Evolutionary conservation across 1,140 invertebrate genomes (phyloP), one percentile per base, ranked within the genome.

Genomic region (Carposina sasakii): DNA sequence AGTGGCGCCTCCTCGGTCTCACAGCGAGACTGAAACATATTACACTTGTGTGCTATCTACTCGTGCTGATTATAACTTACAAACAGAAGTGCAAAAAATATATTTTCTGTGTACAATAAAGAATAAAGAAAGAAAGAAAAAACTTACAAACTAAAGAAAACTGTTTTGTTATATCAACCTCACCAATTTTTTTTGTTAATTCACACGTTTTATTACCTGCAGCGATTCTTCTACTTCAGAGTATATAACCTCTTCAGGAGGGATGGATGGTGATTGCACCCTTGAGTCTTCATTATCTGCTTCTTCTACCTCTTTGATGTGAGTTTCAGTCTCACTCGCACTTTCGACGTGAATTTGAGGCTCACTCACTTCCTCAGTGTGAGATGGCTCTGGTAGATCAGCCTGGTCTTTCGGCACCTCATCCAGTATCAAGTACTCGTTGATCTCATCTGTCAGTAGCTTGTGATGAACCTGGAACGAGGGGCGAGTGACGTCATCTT

Each of bases 201-300:
- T 16, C 33, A 13, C 28, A 30, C 6, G 2, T 30, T 23, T 26
- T 9, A 31, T 56, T 76, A 77, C 74, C 74, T 77, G 72, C 57
- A 89, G 86, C 63, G 89, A 87, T 23, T 78, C 74, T 39, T 81
- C 76, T 16, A 83, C 77, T 63, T 92, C 91, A 19, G 91, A 92
- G 77, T 93, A 93, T 40, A 91, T 90, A 31, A 91, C 77, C 41
- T 88, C 85, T 51, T 92, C 90, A 46, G 90, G 88, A 40, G 86
- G 15, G 10, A 13, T 13, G 2, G 10, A 13, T 2, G 33, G 12
- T 1, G 33, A 12, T 87, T 55, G 90, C 90, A 69, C 90, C 91
- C 89, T 57, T 87, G 71, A 88, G 90, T 78, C 89, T 90, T 74
- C 88, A 91, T 63, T 89, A 87, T 54, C 15, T 44, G 3, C 6